Evolutionary conservation across 2,888 invertebrate genomes (phyloP).

Genomic region (Hedychridium roseum): DNA sequence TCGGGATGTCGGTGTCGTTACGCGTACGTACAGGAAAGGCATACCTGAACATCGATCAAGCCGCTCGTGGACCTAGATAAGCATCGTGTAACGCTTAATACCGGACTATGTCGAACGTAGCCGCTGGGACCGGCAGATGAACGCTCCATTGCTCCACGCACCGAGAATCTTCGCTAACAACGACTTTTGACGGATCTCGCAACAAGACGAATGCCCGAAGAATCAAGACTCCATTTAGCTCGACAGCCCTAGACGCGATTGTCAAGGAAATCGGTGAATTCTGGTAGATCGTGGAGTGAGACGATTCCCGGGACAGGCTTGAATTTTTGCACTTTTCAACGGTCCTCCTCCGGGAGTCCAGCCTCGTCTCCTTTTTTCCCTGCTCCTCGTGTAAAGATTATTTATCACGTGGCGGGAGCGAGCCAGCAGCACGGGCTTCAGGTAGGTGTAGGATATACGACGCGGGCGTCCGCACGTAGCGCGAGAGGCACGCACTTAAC

Average conservation of each 20-base stretch:
- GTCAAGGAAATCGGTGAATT: constrained; percentile 15
- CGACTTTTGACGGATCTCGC: too few species aligned
- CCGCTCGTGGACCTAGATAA: constrained; percentile 42
- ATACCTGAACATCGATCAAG: too few species aligned
- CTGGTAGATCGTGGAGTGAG: not conserved
- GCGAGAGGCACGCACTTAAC: constrained; percentile 12
- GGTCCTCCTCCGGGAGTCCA: too few species aligned
- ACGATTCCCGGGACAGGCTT: not conserved
- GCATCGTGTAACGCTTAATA: constrained; percentile 42
- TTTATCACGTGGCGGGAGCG: not conserved
- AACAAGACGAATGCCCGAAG: too few species aligned
- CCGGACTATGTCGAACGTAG: constrained; percentile 20
- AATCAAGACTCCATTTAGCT: constrained; percentile 15
- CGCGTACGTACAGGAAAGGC: too few species aligned
- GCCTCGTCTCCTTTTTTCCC: constrained; percentile 1
- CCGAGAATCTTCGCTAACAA: too few species aligned
- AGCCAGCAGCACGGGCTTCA: constrained; percentile 9
- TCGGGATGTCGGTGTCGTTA: too few species aligned
- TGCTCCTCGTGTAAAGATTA: not conserved
- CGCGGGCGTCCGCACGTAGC: constrained; percentile 15
- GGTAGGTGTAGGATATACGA: constrained; percentile 19
- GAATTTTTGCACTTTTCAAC: constrained; percentile 13
- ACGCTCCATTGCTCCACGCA: constrained; percentile 10
- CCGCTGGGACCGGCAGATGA: constrained; percentile 23
- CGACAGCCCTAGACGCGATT: too few species aligned